Conservation (phyloP, 2,113 vertebrate genomes). For the Parus major region DNA sequence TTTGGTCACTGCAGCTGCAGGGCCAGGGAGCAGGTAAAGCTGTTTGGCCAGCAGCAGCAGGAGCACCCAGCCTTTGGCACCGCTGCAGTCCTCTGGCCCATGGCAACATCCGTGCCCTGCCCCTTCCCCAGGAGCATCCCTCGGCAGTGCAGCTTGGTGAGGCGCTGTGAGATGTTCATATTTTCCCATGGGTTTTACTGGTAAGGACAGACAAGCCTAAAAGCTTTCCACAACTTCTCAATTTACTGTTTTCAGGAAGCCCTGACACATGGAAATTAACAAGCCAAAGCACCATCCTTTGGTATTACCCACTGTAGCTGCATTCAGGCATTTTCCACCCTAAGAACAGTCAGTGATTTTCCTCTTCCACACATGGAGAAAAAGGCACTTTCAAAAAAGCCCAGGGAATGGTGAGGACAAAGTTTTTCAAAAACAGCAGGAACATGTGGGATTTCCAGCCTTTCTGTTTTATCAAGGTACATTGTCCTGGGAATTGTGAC, state of each 20-base stretch:
- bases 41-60: fast-evolving
- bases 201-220: not conserved
- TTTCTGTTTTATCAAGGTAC: not conserved
- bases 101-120: not conserved
- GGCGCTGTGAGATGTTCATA: not conserved
- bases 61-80: not conserved
- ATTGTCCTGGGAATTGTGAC: not conserved
- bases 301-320: not conserved
- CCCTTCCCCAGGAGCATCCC: not conserved
- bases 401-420: not conserved
- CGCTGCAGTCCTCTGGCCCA: not conserved
- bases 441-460: not conserved
- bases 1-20: not conserved
- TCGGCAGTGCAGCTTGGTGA: fast-evolving
- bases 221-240: not conserved
- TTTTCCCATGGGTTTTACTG: not conserved
- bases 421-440: not conserved
- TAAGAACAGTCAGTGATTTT: not conserved
- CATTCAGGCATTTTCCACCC: not conserved
- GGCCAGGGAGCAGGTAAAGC: not conserved
- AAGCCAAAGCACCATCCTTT: not conserved
- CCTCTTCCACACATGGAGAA: fast-evolving
- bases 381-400: not conserved
- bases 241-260: not conserved
- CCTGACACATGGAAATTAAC: not conserved